A percentile compares a stretch with the other conserved stretches of the same genome.
phyloP scores from a whole-genome alignment of 2,113 vertebrate genomes.

The Odontesthes bonariensis region DNA sequence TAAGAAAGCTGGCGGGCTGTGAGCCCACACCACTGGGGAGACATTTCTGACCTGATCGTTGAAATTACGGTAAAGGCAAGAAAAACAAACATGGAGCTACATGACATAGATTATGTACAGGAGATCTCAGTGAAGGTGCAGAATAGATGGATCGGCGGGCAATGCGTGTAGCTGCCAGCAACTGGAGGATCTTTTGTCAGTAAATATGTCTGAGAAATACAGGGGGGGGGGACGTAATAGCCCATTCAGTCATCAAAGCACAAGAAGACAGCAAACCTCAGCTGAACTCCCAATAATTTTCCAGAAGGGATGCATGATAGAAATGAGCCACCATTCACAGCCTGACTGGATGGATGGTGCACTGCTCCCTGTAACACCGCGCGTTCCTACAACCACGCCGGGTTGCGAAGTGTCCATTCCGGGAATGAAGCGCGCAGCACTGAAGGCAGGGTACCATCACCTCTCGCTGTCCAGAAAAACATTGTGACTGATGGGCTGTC shows the following conservation, averaged over 20 bases:
- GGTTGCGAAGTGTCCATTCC: slow-evolving; percentile 41
- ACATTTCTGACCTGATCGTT: slow-evolving; percentile 30
- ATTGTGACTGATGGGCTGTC: slow-evolving; percentile 30
- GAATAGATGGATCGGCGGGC: slow-evolving; percentile 3
- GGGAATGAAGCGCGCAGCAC: slow-evolving; percentile 15
- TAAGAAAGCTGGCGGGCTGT: slow-evolving; percentile 20
- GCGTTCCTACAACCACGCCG: slow-evolving; percentile 18
- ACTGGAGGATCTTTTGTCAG: neutral
- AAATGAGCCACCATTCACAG: slow-evolving; percentile 32
- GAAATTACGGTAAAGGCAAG: neutral
- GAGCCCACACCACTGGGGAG: slow-evolving; percentile 18
- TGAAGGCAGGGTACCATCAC: slow-evolving; percentile 7
- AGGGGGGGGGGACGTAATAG: neutral
- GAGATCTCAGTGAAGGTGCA: slow-evolving; percentile 9
- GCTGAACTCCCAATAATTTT: slow-evolving; percentile 12
- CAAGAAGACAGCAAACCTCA: neutral
- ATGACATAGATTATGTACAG: slow-evolving; percentile 3
- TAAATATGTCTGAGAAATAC: slow-evolving; percentile 3
- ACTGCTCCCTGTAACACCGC: slow-evolving; percentile 17
- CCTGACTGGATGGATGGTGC: slow-evolving; percentile 16
- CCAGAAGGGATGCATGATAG: slow-evolving; percentile 33
- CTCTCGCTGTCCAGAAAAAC: neutral
- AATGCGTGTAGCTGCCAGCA: slow-evolving; percentile 19
- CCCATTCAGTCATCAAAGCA: slow-evolving; percentile 2
- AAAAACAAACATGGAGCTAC: neutral